A percentile compares a stretch with the other conserved stretches of the same genome.
Conservation (phyloP, 2,113 vertebrate genomes). For the Cynoglossus semilaevis region DNA sequence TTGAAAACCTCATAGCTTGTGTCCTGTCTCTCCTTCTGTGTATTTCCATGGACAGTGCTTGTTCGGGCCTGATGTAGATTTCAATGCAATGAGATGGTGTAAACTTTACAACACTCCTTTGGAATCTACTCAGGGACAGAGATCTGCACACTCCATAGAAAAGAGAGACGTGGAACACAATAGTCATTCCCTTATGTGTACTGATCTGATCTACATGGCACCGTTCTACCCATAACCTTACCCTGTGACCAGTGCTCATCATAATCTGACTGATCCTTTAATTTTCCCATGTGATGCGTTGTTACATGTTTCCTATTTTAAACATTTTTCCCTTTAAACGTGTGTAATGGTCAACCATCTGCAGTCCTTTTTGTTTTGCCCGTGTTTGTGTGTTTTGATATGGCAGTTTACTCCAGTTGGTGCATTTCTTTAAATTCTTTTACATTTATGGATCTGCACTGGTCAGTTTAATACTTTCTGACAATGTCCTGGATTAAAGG, state of each 20-base stretch:
- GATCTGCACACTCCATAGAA: conserved; percentile 24
- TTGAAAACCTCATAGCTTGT: conserved; percentile 27
- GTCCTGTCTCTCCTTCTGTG: conserved; percentile 9
- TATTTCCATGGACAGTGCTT: conserved; percentile 20
- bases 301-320: conserved; percentile 3
- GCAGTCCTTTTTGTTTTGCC: conserved; percentile 36
- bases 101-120: conserved; percentile 9
- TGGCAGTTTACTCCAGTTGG: conserved; percentile 18
- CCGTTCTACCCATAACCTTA: conserved; percentile 21
- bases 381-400: conserved; percentile 44
- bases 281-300: conserved; percentile 34
- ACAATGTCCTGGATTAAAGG: conserved; percentile 2
- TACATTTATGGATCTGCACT: not conserved
- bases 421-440: not conserved
- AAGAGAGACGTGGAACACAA: conserved; percentile 39
- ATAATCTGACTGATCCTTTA: conserved; percentile 12
- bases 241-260: conserved; percentile 23
- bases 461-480: not conserved
- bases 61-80: conserved; percentile 32
- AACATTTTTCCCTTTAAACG: conserved; percentile 15
- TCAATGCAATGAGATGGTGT: conserved; percentile 9
- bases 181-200: conserved; percentile 39
- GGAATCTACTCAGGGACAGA: conserved; percentile 27
- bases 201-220: conserved; percentile 33
- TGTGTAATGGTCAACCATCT: conserved; percentile 8